Base-by-base conservation (phyloP, 2,888 invertebrate genomes). In the Polydrusus cervinus region DNA sequence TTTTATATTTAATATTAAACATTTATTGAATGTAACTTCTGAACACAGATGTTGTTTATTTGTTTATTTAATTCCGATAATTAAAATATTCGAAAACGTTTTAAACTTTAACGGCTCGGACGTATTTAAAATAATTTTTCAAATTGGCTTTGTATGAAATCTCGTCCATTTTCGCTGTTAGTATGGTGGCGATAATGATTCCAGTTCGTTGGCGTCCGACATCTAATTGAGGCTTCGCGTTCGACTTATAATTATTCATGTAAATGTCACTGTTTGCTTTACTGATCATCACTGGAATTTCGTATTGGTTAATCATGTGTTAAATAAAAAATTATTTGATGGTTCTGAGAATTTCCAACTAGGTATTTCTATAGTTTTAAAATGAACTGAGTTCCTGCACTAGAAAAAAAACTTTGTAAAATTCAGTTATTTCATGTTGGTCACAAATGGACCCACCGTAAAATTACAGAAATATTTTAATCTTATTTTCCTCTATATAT, bases 191-290 rank as follows among this genome's bases (percentile, higher is more conserved):
- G 83, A 81, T 83, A 83, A 83, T 83, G 80, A 83, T 83, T 81
- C 79, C 78, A 78, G 82, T 83, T 83, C 82, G 80, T 83, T 83
- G 81, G 81, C 83, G 81, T 80, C 78, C 79, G 74, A 74, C 79
- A 78, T 80, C 83, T 83, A 83, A 83, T 83, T 83, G 83, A 82
- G 80, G 80, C 82, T 82, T 80, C 80, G 80, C 82, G 80, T 80
- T 80, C 78, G 79, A 81, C 78, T 81, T 79, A 81, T 83, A 82
- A 83, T 82, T 74, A 68, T 74, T 82, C 78, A 80, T 80, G 81
- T 82, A 83, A 82, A 82, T 82, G 80, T 79, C 80, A 77, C 78
- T 82, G 81, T 83, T 83, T 82, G 79, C 78, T 68, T 78, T 78
- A 77, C 79, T 81, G 76, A 83, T 83, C 79, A 80, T 72, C 75